Conservation (phyloP, 2,888 invertebrate genomes). For the Melitaea athalia region DNA sequence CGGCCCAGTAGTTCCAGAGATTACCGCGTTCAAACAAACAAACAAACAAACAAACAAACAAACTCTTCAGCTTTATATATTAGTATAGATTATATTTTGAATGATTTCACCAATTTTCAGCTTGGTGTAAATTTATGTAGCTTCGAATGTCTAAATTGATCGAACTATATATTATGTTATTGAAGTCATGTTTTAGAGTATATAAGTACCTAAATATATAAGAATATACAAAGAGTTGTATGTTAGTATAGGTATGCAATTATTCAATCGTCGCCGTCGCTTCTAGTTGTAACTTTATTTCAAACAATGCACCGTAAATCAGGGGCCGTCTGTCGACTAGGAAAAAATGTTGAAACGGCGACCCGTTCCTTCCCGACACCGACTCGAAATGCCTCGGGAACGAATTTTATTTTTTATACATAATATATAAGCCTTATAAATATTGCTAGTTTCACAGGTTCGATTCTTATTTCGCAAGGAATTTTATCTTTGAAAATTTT, state of each 20-base stretch:
- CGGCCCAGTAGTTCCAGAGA: too few relatives aligned
- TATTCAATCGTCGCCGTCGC: constrained; percentile 2
- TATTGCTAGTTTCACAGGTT: neutral
- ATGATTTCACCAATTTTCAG: too few relatives aligned
- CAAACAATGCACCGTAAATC: constrained; percentile 51
- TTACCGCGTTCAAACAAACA: too few relatives aligned
- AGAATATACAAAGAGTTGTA: too few relatives aligned
- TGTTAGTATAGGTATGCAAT: neutral
- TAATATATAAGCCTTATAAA: neutral
- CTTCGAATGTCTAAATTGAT: too few relatives aligned
- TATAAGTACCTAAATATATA: too few relatives aligned
- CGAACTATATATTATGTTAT: too few relatives aligned
- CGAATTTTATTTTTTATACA: constrained; percentile 6
- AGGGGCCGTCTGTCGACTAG: constrained; percentile 32
- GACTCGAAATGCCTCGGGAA: constrained; percentile 11
- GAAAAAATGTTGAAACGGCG: constrained; percentile 26
- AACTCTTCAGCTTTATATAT: too few relatives aligned
- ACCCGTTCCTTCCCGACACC: constrained; percentile 18
- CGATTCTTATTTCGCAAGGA: neutral
- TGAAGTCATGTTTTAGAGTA: too few relatives aligned
- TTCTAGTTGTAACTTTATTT: constrained; percentile 18
- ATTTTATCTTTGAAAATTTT: neutral
- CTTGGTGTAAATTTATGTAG: too few relatives aligned
- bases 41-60: too few relatives aligned
- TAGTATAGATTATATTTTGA: too few relatives aligned